Percentiles rank a stretch among this genome's conserved stretches.
phyloP scores from a whole-genome alignment of 2,797 vertebrate genomes.

The Sebastes paucispinis region DNA sequence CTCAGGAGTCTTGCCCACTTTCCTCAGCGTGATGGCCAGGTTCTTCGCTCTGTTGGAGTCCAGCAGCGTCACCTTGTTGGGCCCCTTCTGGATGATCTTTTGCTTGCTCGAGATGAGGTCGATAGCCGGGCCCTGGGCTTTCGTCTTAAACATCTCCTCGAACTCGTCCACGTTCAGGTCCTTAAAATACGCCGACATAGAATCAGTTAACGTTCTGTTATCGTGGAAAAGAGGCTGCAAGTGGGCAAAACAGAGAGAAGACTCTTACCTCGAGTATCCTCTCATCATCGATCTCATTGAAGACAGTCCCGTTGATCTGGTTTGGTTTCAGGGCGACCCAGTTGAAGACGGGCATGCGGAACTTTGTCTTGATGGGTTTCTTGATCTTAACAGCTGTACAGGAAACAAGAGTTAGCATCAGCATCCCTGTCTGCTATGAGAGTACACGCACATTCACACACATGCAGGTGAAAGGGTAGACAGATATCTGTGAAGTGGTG shows the following conservation, averaged over 20 bases:
- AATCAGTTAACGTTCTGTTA: neutral
- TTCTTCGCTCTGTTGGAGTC: slow-evolving; percentile 98
- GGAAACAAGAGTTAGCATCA: slow-evolving; percentile 42
- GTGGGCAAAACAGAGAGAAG: neutral
- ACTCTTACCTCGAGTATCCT: slow-evolving; percentile 90
- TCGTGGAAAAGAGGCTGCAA: neutral
- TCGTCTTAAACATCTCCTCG: slow-evolving; percentile 98
- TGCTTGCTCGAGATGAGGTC: slow-evolving; percentile 88
- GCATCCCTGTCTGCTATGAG: neutral
- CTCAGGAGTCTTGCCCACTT: slow-evolving; percentile 90
- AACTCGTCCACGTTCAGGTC: slow-evolving; percentile 96
- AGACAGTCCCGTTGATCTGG: slow-evolving; percentile 97
- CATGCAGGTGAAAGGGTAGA: slow-evolving; percentile 29
- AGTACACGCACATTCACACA: slow-evolving; percentile 11
- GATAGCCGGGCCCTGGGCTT: slow-evolving; percentile 91
- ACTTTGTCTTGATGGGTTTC: slow-evolving; percentile 99
- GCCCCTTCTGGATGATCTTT: slow-evolving; percentile 89
- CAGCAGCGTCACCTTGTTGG: slow-evolving; percentile 91
- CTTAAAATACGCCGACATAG: slow-evolving; percentile 62
- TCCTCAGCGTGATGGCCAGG: slow-evolving; percentile 95
- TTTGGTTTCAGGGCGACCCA: slow-evolving; percentile 98
- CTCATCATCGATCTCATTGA: slow-evolving; percentile 97
- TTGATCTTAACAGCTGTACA: slow-evolving; percentile 94
- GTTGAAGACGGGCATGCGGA: slow-evolving; percentile 97
- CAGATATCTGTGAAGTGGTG: slow-evolving; percentile 15